Base-by-base conservation (phyloP, 2,797 vertebrate species). In the Tapera naevia region DNA sequence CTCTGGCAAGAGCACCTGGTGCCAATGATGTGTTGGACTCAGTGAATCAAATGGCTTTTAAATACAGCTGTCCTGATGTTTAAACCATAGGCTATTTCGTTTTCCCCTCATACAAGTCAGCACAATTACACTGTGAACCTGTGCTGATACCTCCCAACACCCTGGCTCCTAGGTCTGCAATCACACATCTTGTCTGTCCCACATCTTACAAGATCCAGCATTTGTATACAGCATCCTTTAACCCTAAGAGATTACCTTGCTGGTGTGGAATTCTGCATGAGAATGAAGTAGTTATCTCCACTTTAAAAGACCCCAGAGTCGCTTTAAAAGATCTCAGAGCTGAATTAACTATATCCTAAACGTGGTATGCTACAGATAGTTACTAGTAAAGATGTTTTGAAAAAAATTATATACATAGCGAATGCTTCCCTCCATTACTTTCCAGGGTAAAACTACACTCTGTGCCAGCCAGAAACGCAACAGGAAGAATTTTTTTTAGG, bases 1-100 rank as follows among this genome's bases (percentile, higher is more conserved):
- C n/a, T 21, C 43, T 5, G 24, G 27, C 17, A 45, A 33, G 35
- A 6, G n/a, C 27, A 43, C 22, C 5, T 0, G 0, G 33, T 18
- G 50, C 43, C 1, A 4, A 21, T 0, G 2, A 48, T 0, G 0
- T 2, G 6, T 3, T 25, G 30, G 75, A 17, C 9, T 61, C 30
- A 1, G 51, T 9, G 14, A 66, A 61, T 50, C 28, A 24, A 23
- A 70, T 0, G 17, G 19, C 30, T 28, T 65, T 81, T 35, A 37
- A 70, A 74, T 14, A 23, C 33, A 25, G 62, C 39, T 28, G 8
- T 54, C 54, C 33, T 12, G 11, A 46, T 0, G 2, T 25, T 50
- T 45, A 43, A 33, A 69, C 33, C 46, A 11, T 0, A 18, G 78
- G 39, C 17, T 76, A 24, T 43, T 78, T 18, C 13, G 13, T 19